A percentile compares a stretch with the other conserved stretches of the same genome.
Conservation (phyloP, 2,888 invertebrate species). For the Caenorhabditis panamensis region DNA sequence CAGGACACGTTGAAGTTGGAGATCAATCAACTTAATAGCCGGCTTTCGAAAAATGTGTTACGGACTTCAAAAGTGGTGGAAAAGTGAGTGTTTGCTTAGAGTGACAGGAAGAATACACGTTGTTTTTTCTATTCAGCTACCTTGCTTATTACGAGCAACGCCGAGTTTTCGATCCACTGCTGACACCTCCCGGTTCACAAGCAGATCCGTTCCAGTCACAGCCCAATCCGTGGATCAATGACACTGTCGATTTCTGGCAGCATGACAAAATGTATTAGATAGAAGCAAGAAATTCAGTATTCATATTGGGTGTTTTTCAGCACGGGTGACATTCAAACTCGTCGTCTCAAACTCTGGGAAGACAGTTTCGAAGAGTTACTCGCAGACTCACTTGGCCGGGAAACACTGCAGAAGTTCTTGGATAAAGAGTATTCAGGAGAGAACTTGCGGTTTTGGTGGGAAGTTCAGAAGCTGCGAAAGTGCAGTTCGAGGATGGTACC, state of each 20-base stretch:
- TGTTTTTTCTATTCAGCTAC: conserved; percentile 60
- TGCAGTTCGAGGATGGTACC: conserved; percentile 91
- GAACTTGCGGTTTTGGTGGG: conserved; percentile 89
- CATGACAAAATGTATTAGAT: conserved; percentile 87
- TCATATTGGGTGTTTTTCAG: no score
- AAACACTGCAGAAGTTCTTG: conserved; percentile 95
- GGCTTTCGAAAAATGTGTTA: conserved; percentile 89
- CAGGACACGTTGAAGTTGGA: conserved; percentile 85
- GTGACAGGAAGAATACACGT: not conserved
- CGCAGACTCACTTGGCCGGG: conserved; percentile 93
- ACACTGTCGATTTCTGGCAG: conserved; percentile 97
- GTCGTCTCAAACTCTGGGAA: conserved; percentile 96
- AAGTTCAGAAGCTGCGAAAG: conserved; percentile 89
- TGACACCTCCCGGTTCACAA: conserved; percentile 90
- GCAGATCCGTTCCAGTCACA: conserved; percentile 78
- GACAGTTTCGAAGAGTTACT: conserved; percentile 95
- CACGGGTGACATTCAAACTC: conserved; percentile 90
- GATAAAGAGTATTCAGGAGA: conserved; percentile 99
- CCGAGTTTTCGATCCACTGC: conserved; percentile 94
- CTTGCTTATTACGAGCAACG: conserved; percentile 88
- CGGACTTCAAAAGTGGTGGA: conserved; percentile 95
- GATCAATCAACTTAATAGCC: conserved; percentile 84
- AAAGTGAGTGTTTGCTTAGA: conserved; percentile 85
- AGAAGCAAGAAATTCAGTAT: no score
- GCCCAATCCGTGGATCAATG: conserved; percentile 96